Base-by-base conservation (phyloP, 2,888 invertebrate genomes). In the Limnephilus rhombicus region DNA sequence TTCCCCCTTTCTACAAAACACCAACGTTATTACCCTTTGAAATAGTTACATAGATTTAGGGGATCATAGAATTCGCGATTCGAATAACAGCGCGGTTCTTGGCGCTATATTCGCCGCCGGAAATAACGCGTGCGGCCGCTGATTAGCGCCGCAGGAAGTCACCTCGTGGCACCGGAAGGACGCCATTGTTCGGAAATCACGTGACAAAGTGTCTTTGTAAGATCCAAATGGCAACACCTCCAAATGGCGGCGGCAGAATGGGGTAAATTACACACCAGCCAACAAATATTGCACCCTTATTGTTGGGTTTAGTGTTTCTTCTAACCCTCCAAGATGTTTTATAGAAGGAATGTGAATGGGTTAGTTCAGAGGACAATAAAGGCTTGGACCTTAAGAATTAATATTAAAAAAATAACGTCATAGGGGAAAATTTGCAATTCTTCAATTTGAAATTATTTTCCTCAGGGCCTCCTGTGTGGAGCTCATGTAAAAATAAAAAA, bases 141-240 rank as follows among this genome's bases (percentile, higher is more conserved):
- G 90, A 91, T 93, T 93, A 93, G 34, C 91, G 68, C 93, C 83
- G 90, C 93, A 89, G 93, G 93, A 90, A 45, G 90, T 85, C 90
- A 85, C 89, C 92, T 68, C 93, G 91, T 91, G 82, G 83, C 90
- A 90, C 80, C 90, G 85, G 80, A 91, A 83, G 82, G 83, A 85
- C 89, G n/a, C 81, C 81, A 89, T 91, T 91, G 89, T 92, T 7
- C 80, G 34, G 34, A 53, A 80, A 91, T 83, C 92, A 91, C 92
- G 92, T 91, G 91, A 92, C 90, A 86, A 81, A 49, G 88, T 53
- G 34, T 85, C 86, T 41, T 91, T 86, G 91, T 80, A 29, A 24
- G 31, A 9, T 68, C 49, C 11, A 82, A 41, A 41, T n/a, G 90
- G 90, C 49, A 49, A 82, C 81, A 90, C 90, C 90, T 90, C 90